A percentile compares a stretch with the other conserved stretches of the same genome.
These are phyloP conservation scores for Cossypha dichroa DNA, from an alignment of 2,797 vertebrate genomes.

Conservation along the genomic window DNA sequence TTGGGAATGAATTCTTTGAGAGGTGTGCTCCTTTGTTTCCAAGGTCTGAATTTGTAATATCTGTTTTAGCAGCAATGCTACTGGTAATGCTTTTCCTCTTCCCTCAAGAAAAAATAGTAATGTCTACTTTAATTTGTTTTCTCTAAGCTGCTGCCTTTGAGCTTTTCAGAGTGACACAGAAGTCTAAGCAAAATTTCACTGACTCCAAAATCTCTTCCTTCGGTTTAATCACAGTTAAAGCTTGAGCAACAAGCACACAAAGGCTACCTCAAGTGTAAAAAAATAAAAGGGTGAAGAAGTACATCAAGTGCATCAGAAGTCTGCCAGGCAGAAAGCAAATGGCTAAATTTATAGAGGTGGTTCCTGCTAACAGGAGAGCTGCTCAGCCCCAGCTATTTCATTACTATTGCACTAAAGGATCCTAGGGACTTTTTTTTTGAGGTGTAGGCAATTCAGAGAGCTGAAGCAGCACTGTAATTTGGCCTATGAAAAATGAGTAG, in stretches of 20 bases:
- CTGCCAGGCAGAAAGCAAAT: conserved; percentile 17
- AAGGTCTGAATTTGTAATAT: background rate
- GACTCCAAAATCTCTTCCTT: background rate
- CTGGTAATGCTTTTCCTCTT: background rate
- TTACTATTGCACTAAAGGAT: conserved; percentile 32
- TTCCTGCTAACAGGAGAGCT: background rate
- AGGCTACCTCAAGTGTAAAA: background rate
- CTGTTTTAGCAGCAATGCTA: background rate
- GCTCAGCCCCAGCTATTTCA: conserved; percentile 42
- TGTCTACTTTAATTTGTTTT: background rate
- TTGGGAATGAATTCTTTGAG: background rate
- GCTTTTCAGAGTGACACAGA: background rate
- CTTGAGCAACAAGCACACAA: background rate
- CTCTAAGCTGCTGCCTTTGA: background rate
- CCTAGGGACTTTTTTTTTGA: conserved; percentile 27
- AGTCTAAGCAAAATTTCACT: background rate
- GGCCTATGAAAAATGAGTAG: conserved; percentile 65
- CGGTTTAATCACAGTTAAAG: background rate
- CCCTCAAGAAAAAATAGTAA: background rate
- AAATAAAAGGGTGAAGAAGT: background rate
- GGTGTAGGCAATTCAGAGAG: conserved; percentile 40
- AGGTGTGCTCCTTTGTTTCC: background rate
- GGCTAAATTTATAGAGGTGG: background rate
- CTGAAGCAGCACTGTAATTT: conserved; percentile 55
- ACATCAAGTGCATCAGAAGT: background rate